Evolutionary conservation across 2,797 vertebrate genomes (phyloP).

Genomic region (Acanthurus tractus): DNA sequence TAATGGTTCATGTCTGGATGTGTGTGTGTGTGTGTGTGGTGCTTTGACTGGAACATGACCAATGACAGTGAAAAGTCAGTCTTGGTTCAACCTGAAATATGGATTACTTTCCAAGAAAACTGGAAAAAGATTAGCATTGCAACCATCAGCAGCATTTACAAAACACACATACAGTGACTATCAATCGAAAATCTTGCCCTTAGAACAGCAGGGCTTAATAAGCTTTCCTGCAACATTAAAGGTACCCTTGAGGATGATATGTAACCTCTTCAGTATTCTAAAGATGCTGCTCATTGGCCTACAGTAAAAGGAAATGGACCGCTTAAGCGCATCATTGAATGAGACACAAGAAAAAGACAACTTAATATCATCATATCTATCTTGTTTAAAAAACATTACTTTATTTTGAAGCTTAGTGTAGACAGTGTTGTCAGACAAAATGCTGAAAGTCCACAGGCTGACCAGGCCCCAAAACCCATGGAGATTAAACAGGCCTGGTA

Average conservation of each 20-base stretch:
- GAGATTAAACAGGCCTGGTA: background rate
- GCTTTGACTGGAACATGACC: conserved; percentile 9
- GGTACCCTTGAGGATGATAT: conserved; percentile 37
- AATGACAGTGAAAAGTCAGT: conserved; percentile 19
- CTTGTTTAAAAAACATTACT: background rate
- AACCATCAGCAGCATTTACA: conserved; percentile 58
- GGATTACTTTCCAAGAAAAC: conserved; percentile 17
- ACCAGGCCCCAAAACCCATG: background rate
- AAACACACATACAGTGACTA: conserved; percentile 27
- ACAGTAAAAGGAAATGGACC: conserved; percentile 4
- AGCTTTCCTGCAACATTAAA: conserved; percentile 37
- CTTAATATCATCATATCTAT: background rate
- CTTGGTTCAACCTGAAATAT: conserved; percentile 17
- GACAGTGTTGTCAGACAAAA: background rate
- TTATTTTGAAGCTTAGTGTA: background rate
- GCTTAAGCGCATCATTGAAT: background rate
- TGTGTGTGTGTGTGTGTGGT: background rate
- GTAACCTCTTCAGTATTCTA: background rate
- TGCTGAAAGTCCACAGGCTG: background rate
- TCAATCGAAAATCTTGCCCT: conserved; percentile 14
- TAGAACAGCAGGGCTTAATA: conserved; percentile 12
- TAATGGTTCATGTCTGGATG: conserved; percentile 46
- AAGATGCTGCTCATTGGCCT: background rate
- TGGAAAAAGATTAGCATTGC: background rate
- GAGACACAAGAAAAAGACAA: background rate